Base-by-base conservation (phyloP, 2,888 invertebrate species). In the Hydrotaea diabolus region DNA sequence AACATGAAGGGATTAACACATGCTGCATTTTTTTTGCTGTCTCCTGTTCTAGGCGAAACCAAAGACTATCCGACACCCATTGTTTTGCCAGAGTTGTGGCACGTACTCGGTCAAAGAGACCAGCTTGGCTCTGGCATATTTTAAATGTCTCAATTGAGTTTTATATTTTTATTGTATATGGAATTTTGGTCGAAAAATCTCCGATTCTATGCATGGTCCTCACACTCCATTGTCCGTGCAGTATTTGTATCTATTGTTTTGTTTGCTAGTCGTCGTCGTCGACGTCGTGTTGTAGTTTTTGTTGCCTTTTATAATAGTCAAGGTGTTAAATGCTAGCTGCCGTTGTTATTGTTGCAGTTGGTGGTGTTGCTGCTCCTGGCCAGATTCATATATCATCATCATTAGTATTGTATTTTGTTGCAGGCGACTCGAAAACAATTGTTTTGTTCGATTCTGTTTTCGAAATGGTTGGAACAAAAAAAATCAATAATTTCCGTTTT, bases 111-210 rank as follows among this genome's bases (percentile, higher is more conserved):
- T 36, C 21, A 53, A 17, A 43, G 36, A 19, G 39, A 17, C 31
- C 7, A 66, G 36, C 21, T 7, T 49, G 39, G 69, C 69, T 46
- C 2, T 31, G 31, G 46, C 69, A 69, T 59, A 53, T 77, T 79
- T 85, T 82, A 82, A 82, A 85, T 82, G 71, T 85, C 85, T 85
- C 85, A 85, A 85, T 85, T 80, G 82, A 85, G 82, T 74, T 79
- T 72, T 73, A 72, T 74, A 66, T 26, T 62, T 46, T 72, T 59
- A 73, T 73, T 73, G 79, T 79, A 73, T 79, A 55, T 75, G 69
- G 21, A 69, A 43, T 23, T 46, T 23, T 31, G 2, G 23, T 46
- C n/a, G 13, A 66, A 66, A 66, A 66, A 31, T 31, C 66, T 66
- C 36, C 31, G 26, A 62, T n/a, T 31, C 31, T 15, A 62, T 26